phyloP scores from a whole-genome alignment of 2,888 invertebrate genomes.

The Nephrotoma flavescens region DNA sequence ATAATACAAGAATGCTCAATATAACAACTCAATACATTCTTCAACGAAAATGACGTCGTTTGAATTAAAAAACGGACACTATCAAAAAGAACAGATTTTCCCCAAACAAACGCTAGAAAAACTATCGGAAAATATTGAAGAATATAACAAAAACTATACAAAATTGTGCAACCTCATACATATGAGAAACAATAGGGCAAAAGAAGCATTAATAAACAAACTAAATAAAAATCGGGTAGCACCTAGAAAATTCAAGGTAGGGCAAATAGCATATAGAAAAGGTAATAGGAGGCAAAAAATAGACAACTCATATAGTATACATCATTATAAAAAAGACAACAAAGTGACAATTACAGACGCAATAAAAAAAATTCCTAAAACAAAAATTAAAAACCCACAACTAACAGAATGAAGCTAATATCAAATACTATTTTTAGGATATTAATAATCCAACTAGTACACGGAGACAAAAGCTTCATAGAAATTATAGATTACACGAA shows the following conservation, averaged over 20 bases:
- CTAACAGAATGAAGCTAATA: too few species aligned
- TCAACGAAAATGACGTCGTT: neutral
- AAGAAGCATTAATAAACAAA: neutral
- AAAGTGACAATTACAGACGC: too few species aligned
- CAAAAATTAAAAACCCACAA: too few species aligned
- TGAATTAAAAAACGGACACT: neutral
- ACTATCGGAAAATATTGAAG: neutral
- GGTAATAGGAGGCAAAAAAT: neutral
- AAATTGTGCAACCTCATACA: neutral
- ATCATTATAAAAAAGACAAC: too few species aligned
- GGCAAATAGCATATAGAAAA: neutral
- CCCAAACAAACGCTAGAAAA: too few species aligned
- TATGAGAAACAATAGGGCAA: neutral
- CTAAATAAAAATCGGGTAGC: neutral
- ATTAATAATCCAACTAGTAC: too few species aligned
- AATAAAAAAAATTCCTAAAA: too few species aligned
- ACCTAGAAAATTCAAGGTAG: neutral
- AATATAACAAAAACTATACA: neutral
- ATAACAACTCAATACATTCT: neutral
- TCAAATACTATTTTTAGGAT: too few species aligned
- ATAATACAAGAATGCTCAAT: neutral
- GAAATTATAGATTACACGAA: too few species aligned
- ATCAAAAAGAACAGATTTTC: neutral
- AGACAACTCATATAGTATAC: neutral
- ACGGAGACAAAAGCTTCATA: too few species aligned